Percentiles rank a stretch among this genome's conserved stretches.
Conservation (phyloP, 1,140 invertebrate genomes). For the Apis cerana region DNA sequence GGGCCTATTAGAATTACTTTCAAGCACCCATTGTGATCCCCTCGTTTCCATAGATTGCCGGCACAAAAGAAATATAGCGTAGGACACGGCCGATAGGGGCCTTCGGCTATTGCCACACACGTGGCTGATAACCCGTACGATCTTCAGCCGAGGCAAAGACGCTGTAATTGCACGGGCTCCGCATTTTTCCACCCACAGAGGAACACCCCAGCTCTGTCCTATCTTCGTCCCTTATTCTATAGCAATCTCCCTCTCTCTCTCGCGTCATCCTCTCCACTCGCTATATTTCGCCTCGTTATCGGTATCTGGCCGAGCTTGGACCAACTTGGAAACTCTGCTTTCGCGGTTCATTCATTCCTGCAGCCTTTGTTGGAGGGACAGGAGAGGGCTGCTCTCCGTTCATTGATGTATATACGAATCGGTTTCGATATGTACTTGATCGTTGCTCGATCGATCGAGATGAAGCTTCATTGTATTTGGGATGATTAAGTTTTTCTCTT, state of each 20-base stretch:
- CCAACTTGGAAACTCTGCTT: conserved; percentile 22
- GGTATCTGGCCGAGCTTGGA: conserved; percentile 29
- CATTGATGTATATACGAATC: no score
- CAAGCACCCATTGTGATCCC: conserved; percentile 51
- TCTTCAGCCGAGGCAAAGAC: conserved; percentile 55
- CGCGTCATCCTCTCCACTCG: background rate
- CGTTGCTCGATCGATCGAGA: no score
- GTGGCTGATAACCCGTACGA: conserved; percentile 57
- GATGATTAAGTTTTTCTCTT: no score
- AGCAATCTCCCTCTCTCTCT: background rate
- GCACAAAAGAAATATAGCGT: conserved; percentile 46
- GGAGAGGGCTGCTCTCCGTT: no score
- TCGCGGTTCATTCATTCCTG: conserved; percentile 29
- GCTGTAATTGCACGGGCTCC: conserved; percentile 56
- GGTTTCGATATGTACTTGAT: no score
- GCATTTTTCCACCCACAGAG: conserved; percentile 59
- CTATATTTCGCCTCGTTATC: conserved; percentile 46
- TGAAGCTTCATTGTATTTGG: no score
- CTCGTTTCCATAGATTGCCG: conserved; percentile 48
- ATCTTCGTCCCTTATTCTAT: conserved; percentile 11
- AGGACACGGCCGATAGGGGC: conserved; percentile 35
- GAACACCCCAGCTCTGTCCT: background rate
- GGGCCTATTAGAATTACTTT: conserved; percentile 47
- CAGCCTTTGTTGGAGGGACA: background rate
- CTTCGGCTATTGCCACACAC: conserved; percentile 58